These are phyloP conservation scores for Discoglossus pictus DNA, from an alignment of 2,797 vertebrate genomes.

Conservation along the genomic window DNA sequence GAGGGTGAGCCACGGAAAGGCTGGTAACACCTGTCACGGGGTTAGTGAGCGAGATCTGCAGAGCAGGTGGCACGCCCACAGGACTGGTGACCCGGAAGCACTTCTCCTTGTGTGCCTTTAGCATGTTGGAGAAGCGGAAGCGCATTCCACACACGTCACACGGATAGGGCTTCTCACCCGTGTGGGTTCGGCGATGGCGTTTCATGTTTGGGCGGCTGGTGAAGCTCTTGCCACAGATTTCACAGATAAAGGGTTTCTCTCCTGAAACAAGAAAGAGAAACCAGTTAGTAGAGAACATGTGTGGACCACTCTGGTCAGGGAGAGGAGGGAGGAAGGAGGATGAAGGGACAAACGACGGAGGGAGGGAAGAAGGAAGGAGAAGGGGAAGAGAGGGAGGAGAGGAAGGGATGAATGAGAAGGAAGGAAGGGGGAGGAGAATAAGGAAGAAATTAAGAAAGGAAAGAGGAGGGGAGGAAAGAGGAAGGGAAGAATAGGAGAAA, in stretches of 20 bases:
- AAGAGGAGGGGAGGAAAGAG: no score
- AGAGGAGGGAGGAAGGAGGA: no score
- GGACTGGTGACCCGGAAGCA: conserved; percentile 96
- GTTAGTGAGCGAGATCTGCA: conserved; percentile 72
- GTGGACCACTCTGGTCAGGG: no score
- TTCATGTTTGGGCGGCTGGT: conserved; percentile 98
- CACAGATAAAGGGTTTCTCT: conserved; percentile 98
- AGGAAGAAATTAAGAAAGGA: no score
- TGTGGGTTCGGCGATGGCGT: conserved; percentile 92
- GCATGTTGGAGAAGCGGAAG: conserved; percentile 98
- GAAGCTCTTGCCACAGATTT: conserved; percentile 98
- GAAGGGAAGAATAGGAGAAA: no score
- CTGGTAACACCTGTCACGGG: conserved; percentile 61
- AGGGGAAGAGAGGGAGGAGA: no score
- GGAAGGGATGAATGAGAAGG: no score
- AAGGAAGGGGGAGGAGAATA: no score
- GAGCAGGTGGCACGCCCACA: conserved; percentile 71
- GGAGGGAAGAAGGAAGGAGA: no score
- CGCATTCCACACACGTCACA: conserved; percentile 95
- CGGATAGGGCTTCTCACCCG: conserved; percentile 94
- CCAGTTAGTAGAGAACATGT: not conserved
- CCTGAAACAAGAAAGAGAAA: conserved; percentile 66
- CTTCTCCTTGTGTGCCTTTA: conserved; percentile 95
- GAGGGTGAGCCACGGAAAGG: conserved; percentile 42
- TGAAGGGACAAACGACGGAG: no score